These are phyloP conservation scores for Enteromius afrohamiltoni DNA, from an alignment of 2,797 vertebrate species.

Conservation along the genomic window DNA sequence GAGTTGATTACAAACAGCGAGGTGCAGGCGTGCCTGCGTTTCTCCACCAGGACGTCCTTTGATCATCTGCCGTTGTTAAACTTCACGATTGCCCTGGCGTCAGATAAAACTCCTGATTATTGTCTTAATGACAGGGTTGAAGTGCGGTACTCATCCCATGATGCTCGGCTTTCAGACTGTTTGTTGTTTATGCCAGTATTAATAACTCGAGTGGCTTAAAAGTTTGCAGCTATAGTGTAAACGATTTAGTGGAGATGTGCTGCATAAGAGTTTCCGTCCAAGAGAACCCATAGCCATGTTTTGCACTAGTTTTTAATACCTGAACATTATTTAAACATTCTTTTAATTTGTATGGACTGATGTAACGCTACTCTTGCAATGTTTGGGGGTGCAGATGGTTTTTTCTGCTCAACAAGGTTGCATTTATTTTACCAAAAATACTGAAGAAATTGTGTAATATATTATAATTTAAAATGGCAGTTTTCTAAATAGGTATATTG, in stretches of 20 bases:
- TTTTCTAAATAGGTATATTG: background rate
- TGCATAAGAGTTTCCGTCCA: background rate
- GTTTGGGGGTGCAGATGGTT: no score
- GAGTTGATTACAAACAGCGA: constrained; percentile 56
- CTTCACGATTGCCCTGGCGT: constrained; percentile 36
- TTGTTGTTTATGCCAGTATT: constrained; percentile 24
- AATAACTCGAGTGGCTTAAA: background rate
- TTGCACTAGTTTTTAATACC: no score
- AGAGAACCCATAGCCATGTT: background rate
- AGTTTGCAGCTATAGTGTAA: background rate
- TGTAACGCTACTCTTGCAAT: background rate
- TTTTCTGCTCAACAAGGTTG: background rate
- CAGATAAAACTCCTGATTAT: constrained; percentile 50
- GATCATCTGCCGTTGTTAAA: constrained; percentile 57
- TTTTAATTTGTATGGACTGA: background rate
- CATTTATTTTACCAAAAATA: background rate
- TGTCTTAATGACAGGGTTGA: constrained; percentile 53
- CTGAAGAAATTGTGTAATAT: background rate
- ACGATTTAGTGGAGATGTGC: background rate
- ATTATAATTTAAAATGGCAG: background rate
- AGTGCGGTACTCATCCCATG: constrained; percentile 27
- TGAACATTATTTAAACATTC: background rate
- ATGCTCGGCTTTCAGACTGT: constrained; percentile 28
- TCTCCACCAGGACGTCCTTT: constrained; percentile 46
- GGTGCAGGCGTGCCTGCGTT: constrained; percentile 35